These are phyloP conservation scores for Hypsibius dujardini DNA, from an alignment of 1,140 invertebrate genomes.

Conservation along the genomic window DNA sequence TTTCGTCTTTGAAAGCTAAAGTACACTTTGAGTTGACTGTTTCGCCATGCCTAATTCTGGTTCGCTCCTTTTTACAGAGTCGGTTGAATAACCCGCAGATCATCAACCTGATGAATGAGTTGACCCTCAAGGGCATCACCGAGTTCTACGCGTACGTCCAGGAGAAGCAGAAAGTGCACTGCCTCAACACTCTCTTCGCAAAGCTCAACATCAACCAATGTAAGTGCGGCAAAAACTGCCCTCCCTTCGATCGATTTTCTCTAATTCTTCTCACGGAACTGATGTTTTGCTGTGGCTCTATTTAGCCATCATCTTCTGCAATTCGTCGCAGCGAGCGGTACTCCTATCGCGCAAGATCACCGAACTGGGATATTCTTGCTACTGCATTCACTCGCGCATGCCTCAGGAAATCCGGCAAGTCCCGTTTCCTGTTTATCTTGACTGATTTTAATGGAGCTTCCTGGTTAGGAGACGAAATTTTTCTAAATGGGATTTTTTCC, in stretches of 20 bases:
- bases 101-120: slow-evolving; percentile 98
- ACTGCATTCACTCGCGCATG: slow-evolving; percentile 99
- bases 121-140: slow-evolving; percentile 95
- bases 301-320: slow-evolving; percentile 97
- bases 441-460: no score
- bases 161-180: slow-evolving; percentile 99
- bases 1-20: no score
- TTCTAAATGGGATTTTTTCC: neutral
- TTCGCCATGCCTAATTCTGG: no score
- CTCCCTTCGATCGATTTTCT: no score
- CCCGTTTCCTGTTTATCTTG: no score
- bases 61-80: slow-evolving; percentile 51
- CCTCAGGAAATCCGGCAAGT: slow-evolving; percentile 65
- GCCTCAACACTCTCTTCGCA: slow-evolving; percentile 96
- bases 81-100: slow-evolving; percentile 78
- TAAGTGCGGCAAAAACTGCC: neutral
- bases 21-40: no score
- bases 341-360: slow-evolving; percentile 98
- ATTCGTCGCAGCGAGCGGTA: slow-evolving; percentile 96
- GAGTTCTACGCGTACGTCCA: slow-evolving; percentile 99
- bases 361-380: slow-evolving; percentile 96
- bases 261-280: neutral
- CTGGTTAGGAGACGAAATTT: no score
- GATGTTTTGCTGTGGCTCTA: slow-evolving; percentile 35
- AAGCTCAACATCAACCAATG: slow-evolving; percentile 41